Evolutionary conservation across 2,888 invertebrate species (phyloP), one percentile per base, ranked within the genome.

Genomic region (Thecocarcelia acutangulata): DNA sequence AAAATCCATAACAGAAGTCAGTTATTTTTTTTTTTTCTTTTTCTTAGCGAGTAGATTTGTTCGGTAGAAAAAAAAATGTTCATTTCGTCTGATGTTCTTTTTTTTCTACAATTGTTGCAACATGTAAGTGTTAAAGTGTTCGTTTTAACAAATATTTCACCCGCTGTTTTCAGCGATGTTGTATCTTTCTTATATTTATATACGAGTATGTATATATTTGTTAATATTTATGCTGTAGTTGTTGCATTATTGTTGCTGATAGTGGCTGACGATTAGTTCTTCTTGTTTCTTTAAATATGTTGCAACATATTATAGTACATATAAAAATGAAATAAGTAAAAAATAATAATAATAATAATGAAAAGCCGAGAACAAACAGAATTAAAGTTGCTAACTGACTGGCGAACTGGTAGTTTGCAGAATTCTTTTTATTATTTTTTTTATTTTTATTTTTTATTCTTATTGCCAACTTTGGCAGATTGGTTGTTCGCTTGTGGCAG

Each of bases 121-220:
- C 52, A 61, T 61, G 66, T 61, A 73, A 73, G 78, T 73, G 78
- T 73, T 79, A 73, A 79, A 79, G 78, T 79, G 72, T 79, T 79
- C 52, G 59, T 73, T 79, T 66, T 79, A 70, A 78, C 82, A 82
- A 82, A 82, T 82, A 82, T 78, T 82, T 82, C 82, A 82, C 82
- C 82, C 82, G 82, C 82, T 82, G 82, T 72, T 82, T 74, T 75
- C 69, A 66, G 74, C 64, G 64, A 78, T 75, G 78, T 82, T 82
- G 68, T 68, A 63, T 61, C 24, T 59, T 42, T 73, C 33, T 63
- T 52, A 48, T 59, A n/a, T 15, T 11, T 21, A 42, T 15, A 42
- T 40, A n/a, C 12, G 21, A 21, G 12, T 11, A 3, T 50, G 13
- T 21, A 19, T 52, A 19, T 28, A 59, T 42, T 42, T 59, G 42